Evolutionary conservation across 2,888 invertebrate genomes (phyloP).

Genomic region (Timema cristinae): DNA sequence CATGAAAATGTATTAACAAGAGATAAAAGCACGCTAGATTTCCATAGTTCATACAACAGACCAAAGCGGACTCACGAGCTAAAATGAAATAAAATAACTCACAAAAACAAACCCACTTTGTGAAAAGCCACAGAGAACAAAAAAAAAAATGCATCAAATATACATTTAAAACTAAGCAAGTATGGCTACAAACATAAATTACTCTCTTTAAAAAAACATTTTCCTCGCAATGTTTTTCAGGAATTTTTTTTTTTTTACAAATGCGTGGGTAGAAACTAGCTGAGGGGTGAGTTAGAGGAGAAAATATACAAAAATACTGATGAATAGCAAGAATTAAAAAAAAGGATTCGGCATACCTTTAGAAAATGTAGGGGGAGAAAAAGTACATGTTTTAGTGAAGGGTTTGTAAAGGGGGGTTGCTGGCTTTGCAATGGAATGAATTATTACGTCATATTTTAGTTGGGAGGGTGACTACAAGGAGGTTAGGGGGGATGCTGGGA

Average conservation of each 20-base stretch:
- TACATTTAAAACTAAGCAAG: too few relatives aligned
- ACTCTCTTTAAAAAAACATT: neutral
- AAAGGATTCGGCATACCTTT: neutral
- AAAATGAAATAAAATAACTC: slow-evolving; percentile 1
- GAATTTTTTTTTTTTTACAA: neutral
- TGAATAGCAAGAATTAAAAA: slow-evolving; percentile 21
- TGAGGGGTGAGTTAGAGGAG: neutral
- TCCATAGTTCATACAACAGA: too few relatives aligned
- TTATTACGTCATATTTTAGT: slow-evolving; percentile 31
- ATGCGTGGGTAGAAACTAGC: too few relatives aligned
- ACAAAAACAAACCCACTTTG: neutral
- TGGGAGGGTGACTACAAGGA: neutral
- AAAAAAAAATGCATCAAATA: too few relatives aligned
- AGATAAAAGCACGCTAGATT: too few relatives aligned
- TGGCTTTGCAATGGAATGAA: slow-evolving; percentile 30
- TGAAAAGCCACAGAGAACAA: too few relatives aligned
- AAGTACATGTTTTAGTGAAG: slow-evolving; percentile 14
- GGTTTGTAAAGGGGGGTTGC: slow-evolving; percentile 22
- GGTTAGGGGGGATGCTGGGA: too few relatives aligned
- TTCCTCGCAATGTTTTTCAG: neutral
- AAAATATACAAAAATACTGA: slow-evolving; percentile 16
- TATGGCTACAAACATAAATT: neutral
- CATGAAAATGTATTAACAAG: too few relatives aligned
- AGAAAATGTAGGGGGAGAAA: slow-evolving; percentile 6
- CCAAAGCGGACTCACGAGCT: too few relatives aligned